These are phyloP conservation scores for Musca domestica DNA, from an alignment of 1,140 invertebrate species.

Conservation along the genomic window DNA sequence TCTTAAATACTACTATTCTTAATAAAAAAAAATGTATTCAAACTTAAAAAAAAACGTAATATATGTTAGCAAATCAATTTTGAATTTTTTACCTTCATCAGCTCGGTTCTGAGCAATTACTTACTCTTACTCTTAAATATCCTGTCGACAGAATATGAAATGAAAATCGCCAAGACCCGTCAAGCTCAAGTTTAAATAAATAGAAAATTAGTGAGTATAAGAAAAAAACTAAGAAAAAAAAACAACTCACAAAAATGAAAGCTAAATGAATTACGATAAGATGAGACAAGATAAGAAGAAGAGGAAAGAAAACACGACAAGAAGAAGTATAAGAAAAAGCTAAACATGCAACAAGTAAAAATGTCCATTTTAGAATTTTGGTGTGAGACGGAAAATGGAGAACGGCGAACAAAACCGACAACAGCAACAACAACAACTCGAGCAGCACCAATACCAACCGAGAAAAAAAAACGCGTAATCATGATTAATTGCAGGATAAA, in stretches of 20 bases:
- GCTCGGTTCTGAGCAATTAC: too few relatives aligned
- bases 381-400: not conserved
- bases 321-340: not conserved
- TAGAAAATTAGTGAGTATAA: slow-evolving; percentile 1
- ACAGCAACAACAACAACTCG: slow-evolving; percentile 19
- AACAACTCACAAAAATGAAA: not conserved
- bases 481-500: slow-evolving; percentile 51
- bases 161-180: slow-evolving; percentile 5
- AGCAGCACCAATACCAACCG: too few relatives aligned
- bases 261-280: not conserved
- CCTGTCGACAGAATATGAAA: not conserved
- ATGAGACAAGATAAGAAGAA: not conserved
- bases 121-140: too few relatives aligned
- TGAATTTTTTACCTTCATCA: too few relatives aligned
- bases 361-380: not conserved
- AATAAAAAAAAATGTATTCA: too few relatives aligned
- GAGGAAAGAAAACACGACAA: not conserved
- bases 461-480: slow-evolving; percentile 35
- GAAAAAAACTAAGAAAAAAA: slow-evolving; percentile 13
- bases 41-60: too few relatives aligned
- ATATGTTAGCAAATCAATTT: too few relatives aligned
- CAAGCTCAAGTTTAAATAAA: slow-evolving; percentile 18
- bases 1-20: too few relatives aligned
- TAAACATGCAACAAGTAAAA: slow-evolving; percentile 11
- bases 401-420: slow-evolving; percentile 10